Percentiles rank a stretch among this genome's conserved stretches.
Evolutionary conservation across 2,797 vertebrate genomes (phyloP).

Genomic region (Geotrypetes seraphini): DNA sequence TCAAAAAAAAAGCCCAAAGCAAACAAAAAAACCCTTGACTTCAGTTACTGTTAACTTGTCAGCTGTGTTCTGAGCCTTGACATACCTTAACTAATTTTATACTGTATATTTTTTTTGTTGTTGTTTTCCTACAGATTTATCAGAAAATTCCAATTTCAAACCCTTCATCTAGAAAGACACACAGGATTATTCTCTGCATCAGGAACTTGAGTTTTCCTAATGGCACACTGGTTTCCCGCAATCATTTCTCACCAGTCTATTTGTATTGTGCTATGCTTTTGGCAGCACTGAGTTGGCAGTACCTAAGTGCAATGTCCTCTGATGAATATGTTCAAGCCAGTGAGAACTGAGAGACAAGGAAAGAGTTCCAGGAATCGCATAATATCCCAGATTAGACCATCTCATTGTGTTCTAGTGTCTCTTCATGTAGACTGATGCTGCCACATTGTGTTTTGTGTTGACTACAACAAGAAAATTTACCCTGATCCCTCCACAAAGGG

Average conservation of each 20-base stretch:
- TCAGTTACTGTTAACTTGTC: no score
- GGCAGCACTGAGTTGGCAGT: conserved; percentile 91
- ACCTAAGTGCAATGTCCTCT: conserved; percentile 67
- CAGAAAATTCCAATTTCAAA: conserved; percentile 78
- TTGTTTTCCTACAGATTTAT: conserved; percentile 60
- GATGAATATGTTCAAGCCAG: conserved; percentile 63
- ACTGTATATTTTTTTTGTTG: neutral
- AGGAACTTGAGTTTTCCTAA: conserved; percentile 55
- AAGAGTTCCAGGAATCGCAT: no score
- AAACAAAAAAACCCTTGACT: no score
- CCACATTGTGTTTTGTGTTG: no score
- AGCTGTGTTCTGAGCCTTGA: no score
- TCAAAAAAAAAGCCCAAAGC: no score
- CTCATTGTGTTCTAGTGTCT: no score
- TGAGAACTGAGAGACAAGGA: no score
- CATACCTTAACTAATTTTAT: neutral
- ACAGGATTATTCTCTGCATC: conserved; percentile 63
- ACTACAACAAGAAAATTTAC: no score
- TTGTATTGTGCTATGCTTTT: conserved; percentile 85
- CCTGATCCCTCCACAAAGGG: no score
- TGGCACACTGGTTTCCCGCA: conserved; percentile 52
- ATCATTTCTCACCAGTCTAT: conserved; percentile 80
- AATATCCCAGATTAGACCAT: no score
- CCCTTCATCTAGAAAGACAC: conserved; percentile 68
- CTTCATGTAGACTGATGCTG: no score